phyloP scores from a whole-genome alignment of 1,140 invertebrate species.

The Mercenaria mercenaria region DNA sequence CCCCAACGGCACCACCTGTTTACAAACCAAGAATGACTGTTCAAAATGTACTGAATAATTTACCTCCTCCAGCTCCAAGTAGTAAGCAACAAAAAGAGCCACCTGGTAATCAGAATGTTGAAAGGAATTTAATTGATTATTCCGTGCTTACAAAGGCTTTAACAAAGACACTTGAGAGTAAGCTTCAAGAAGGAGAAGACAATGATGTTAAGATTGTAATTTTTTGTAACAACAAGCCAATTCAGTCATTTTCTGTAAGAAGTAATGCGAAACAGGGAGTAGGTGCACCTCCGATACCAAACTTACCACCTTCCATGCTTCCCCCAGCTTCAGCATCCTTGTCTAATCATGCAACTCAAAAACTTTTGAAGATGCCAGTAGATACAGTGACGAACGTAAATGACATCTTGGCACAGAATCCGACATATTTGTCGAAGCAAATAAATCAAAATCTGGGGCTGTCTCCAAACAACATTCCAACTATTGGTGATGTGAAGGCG shows the following conservation, averaged over 20 bases:
- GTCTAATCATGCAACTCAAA: neutral
- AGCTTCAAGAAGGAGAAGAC: slow-evolving; percentile 25
- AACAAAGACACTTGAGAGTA: slow-evolving; percentile 40
- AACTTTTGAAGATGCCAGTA: neutral
- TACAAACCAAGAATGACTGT: neutral
- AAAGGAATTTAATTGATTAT: slow-evolving; percentile 52
- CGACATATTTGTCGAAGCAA: neutral
- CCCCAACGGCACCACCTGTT: neutral
- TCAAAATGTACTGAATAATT: neutral
- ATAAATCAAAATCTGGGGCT: neutral
- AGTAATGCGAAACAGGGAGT: slow-evolving; percentile 14
- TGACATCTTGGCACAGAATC: neutral
- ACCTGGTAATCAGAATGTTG: neutral
- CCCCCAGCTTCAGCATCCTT: neutral
- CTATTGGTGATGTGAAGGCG: neutral
- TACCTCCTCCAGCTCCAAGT: neutral
- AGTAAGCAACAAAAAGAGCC: neutral
- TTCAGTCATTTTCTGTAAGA: slow-evolving; percentile 59
- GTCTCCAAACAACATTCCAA: neutral
- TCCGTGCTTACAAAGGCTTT: slow-evolving; percentile 48
- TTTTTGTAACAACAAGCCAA: slow-evolving; percentile 60
- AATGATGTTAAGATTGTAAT: slow-evolving; percentile 63
- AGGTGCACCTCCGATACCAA: too few relatives aligned
- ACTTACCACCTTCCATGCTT: neutral
- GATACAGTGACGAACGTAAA: neutral